Percentiles rank a stretch among this genome's conserved stretches.
phyloP scores from a whole-genome alignment of 92 coral and sea anemone species.

The Phymanthus crucifer region DNA sequence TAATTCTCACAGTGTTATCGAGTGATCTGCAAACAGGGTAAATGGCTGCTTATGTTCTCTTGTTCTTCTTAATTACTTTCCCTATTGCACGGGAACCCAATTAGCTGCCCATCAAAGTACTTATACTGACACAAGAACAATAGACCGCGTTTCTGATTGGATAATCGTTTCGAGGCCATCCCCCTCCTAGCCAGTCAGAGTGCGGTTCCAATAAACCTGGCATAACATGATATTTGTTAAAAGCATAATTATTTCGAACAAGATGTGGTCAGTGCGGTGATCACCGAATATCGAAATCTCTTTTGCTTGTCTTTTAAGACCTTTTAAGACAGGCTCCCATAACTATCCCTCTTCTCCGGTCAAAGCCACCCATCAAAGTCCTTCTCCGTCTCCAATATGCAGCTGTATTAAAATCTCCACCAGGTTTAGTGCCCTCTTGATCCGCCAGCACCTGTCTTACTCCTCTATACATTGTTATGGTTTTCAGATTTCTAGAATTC shows the following conservation, averaged over 20 bases:
- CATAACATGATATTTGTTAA: constrained; percentile 2
- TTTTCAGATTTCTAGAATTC: not conserved
- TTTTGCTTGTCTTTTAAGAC: not conserved
- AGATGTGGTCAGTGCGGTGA: constrained; percentile 41
- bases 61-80: constrained; percentile 30
- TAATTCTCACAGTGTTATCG: constrained; percentile 16
- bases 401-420: not conserved
- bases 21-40: constrained; percentile 28
- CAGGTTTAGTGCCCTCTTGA: not conserved
- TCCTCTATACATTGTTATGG: not conserved
- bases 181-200: constrained; percentile 17
- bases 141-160: constrained; percentile 15
- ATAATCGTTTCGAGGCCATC: constrained; percentile 1
- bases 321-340: not conserved
- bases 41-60: constrained; percentile 10
- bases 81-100: constrained; percentile 26
- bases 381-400: not conserved
- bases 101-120: constrained; percentile 19
- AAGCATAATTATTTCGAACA: constrained; percentile 6
- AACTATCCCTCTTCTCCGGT: not conserved
- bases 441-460: not conserved
- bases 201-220: not conserved
- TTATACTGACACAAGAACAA: constrained; percentile 23
- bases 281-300: constrained; percentile 2
- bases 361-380: not conserved